Percentiles rank a stretch among this genome's conserved stretches.
phyloP scores from a whole-genome alignment of 2,888 invertebrate species.

The Pardosa pseudoannulata region DNA sequence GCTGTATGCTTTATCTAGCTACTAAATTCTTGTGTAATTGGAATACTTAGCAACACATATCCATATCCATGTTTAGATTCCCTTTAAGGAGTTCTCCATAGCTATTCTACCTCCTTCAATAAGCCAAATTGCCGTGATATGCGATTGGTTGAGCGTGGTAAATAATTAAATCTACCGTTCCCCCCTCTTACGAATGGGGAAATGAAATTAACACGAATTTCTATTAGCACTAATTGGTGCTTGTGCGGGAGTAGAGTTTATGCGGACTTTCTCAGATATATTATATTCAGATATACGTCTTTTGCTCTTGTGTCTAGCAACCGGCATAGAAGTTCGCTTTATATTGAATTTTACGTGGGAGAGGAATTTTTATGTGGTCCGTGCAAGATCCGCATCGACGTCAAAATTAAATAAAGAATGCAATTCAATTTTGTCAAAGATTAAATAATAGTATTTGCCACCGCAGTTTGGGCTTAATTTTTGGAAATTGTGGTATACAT shows the following conservation, averaged over 20 bases:
- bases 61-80: not conserved
- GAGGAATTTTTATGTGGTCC: too few species aligned
- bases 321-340: too few species aligned
- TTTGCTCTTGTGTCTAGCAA: too few species aligned
- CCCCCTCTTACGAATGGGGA: not conserved
- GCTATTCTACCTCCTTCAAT: not conserved
- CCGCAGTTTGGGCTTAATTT: too few species aligned
- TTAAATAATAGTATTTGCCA: too few species aligned
- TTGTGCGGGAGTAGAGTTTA: not conserved
- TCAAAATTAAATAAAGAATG: too few species aligned
- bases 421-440: too few species aligned
- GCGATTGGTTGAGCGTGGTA: not conserved
- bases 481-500: too few species aligned
- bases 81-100: not conserved
- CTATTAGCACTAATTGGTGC: not conserved
- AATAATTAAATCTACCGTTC: conserved; percentile 1
- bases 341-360: too few species aligned
- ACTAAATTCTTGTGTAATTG: not conserved
- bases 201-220: conserved; percentile 12
- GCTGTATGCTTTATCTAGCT: too few species aligned
- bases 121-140: conserved; percentile 9
- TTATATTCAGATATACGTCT: not conserved
- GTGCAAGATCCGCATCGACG: too few species aligned
- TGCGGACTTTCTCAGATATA: not conserved
- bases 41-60: not conserved